phyloP scores from a whole-genome alignment of 2,888 invertebrate genomes.

The Rhingia campestris region DNA sequence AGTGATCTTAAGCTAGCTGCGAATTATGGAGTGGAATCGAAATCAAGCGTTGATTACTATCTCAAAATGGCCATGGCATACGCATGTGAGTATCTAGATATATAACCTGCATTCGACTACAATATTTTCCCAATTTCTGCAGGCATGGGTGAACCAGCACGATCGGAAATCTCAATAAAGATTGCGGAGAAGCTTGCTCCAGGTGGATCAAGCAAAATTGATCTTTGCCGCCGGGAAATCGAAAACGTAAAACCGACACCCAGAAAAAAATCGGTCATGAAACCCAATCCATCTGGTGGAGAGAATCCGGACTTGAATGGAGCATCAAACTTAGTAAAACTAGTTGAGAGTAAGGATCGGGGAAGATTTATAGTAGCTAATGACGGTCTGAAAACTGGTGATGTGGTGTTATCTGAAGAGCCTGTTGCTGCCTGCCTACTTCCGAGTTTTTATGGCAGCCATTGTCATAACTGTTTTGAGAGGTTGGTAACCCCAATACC shows the following conservation, averaged over 20 bases:
- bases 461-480: conserved; percentile 91
- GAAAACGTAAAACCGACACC: conserved; percentile 77
- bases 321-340: conserved; percentile 86
- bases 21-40: conserved; percentile 86
- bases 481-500: conserved; percentile 83
- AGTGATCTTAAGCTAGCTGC: conserved; percentile 87
- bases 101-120: background rate
- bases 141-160: conserved; percentile 85
- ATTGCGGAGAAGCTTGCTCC: conserved; percentile 86
- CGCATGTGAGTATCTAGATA: conserved; percentile 77
- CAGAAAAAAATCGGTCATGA: conserved; percentile 49
- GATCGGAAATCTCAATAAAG: conserved; percentile 87
- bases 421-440: conserved; percentile 90
- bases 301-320: conserved; percentile 84
- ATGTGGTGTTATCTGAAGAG: conserved; percentile 88
- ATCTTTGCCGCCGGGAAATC: conserved; percentile 83
- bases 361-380: conserved; percentile 89
- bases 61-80: conserved; percentile 89
- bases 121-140: conserved; percentile 47
- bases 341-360: conserved; percentile 84
- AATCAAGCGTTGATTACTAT: conserved; percentile 87
- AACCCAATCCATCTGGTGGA: conserved; percentile 83
- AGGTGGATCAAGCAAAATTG: conserved; percentile 82
- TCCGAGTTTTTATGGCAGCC: conserved; percentile 89
- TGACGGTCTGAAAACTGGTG: conserved; percentile 85